Percentiles rank a stretch among this genome's conserved stretches.
Evolutionary conservation across 2,888 invertebrate genomes (phyloP).

Genomic region (Bellardia bayeri): DNA sequence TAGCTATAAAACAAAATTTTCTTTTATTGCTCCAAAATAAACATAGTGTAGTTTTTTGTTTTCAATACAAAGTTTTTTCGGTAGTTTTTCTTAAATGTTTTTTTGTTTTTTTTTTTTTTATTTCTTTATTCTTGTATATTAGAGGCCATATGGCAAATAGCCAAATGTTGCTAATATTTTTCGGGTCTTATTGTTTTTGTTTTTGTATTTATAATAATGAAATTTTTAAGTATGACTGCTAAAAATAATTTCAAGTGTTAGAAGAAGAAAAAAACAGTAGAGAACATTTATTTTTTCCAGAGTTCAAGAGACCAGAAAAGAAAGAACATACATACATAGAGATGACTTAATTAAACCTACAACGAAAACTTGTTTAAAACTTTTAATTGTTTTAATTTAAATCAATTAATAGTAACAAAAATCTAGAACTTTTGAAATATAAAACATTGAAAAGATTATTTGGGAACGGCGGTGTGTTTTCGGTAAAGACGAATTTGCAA

Average conservation of each 20-base stretch:
- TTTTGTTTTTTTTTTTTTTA: too few species aligned
- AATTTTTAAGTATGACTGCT: slow-evolving; percentile 31
- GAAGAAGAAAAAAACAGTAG: slow-evolving; percentile 1
- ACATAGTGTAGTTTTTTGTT: slow-evolving; percentile 13
- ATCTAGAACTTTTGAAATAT: neutral
- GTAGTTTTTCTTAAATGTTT: slow-evolving; percentile 21
- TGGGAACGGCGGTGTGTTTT: neutral
- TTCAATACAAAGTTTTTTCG: slow-evolving; percentile 44
- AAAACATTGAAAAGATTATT: neutral
- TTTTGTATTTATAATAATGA: slow-evolving; percentile 9
- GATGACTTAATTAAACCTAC: neutral
- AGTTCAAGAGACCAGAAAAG: slow-evolving; percentile 25
- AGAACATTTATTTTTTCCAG: neutral
- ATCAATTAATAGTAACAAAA: slow-evolving; percentile 43
- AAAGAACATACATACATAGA: neutral
- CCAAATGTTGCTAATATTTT: slow-evolving; percentile 63
- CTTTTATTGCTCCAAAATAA: slow-evolving; percentile 45
- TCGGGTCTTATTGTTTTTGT: neutral
- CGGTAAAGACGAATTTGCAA: too few species aligned
- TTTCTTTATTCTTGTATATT: slow-evolving; percentile 36
- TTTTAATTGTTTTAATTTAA: slow-evolving; percentile 63
- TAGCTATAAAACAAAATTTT: slow-evolving; percentile 41
- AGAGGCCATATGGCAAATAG: slow-evolving; percentile 70
- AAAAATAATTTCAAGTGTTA: slow-evolving; percentile 63
- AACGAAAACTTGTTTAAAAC: slow-evolving; percentile 15